phyloP scores from a whole-genome alignment of 2,888 invertebrate species.

The Andrena haemorrhoa region DNA sequence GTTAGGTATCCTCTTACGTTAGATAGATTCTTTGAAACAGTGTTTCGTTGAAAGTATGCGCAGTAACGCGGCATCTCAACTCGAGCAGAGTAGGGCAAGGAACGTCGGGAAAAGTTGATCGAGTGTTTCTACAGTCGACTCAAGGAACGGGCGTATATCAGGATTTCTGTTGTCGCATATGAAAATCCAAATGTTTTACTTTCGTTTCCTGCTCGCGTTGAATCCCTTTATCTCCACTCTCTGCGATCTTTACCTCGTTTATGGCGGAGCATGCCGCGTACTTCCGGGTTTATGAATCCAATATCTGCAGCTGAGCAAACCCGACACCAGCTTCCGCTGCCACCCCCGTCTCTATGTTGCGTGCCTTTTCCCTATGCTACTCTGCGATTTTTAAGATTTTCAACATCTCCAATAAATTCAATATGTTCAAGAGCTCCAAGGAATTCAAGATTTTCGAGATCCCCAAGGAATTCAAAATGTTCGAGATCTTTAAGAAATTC shows the following conservation, averaged over 20 bases:
- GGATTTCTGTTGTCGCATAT: constrained; percentile 41
- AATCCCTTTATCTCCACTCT: constrained; percentile 34
- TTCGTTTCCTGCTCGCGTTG: constrained; percentile 12
- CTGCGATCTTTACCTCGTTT: constrained; percentile 44
- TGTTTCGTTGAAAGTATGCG: background rate
- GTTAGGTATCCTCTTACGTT: background rate
- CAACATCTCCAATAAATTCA: no score
- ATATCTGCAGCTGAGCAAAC: constrained; percentile 48
- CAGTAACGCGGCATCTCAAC: background rate
- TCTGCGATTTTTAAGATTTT: background rate
- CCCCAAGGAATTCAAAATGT: no score
- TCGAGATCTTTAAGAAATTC: no score
- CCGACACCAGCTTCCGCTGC: constrained; percentile 10
- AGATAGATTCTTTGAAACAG: background rate
- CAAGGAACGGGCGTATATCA: constrained; percentile 20
- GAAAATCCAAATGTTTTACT: constrained; percentile 54
- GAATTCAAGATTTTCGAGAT: no score
- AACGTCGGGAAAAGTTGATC: constrained; percentile 16
- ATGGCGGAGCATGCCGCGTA: constrained; percentile 25
- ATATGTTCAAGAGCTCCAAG: no score
- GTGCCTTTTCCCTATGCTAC: background rate
- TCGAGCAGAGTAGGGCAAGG: background rate
- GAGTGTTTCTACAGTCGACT: constrained; percentile 27
- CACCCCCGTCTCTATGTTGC: constrained; percentile 5
- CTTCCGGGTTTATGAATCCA: constrained; percentile 60